Evolutionary conservation across 2,888 invertebrate genomes (phyloP), one percentile per base, ranked within the genome.

Genomic region (Polydrusus pterygomalis): DNA sequence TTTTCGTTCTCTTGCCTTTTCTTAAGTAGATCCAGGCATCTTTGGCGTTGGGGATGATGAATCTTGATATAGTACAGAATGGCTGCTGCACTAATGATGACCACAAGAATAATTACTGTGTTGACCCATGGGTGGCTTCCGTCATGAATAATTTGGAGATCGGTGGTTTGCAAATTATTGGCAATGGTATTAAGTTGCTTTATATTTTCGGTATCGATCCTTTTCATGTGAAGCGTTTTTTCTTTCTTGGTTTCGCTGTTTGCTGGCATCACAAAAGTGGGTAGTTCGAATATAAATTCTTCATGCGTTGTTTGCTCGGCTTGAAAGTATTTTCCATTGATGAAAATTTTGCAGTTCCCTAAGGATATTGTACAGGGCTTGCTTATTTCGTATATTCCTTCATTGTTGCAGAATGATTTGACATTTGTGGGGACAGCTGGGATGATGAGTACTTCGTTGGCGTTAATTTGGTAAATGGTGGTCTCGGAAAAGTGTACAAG

Each of bases 401-500:
- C 43, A 13, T 15, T 10, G 8, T 43, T 5, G 18, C 63, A 60
- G 9, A 9, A 18, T 17, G 60, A 60, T 13, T 60, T 51, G 10
- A 18, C 20, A 6, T 17, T 51, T 17, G 51, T 51, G 15, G 51
- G 18, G 9, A 5, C 9, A 10, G 20, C 9, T 18, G 20, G 51
- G 3, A 51, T 18, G 3, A 51, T 3, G 8, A 51, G 10, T 10
- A 51, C 20, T 51, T 60, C 60, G 17, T 60, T 62, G 0, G 70
- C 43, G 15, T 17, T 70, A 13, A 49, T 70, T 34, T 70, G 43
- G 34, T n/a, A 40, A 7, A 34, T 20, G 15, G 15, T 62, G 20
- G 49, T 70, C 60, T 70, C 70, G 2, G 49, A 70, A 18, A 60
- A 60, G n/a, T 34, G 17, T 17, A 60, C 34, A 10, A 1, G 2